phyloP scores from a whole-genome alignment of 1,140 invertebrate genomes.

The Aphelinus certus region DNA sequence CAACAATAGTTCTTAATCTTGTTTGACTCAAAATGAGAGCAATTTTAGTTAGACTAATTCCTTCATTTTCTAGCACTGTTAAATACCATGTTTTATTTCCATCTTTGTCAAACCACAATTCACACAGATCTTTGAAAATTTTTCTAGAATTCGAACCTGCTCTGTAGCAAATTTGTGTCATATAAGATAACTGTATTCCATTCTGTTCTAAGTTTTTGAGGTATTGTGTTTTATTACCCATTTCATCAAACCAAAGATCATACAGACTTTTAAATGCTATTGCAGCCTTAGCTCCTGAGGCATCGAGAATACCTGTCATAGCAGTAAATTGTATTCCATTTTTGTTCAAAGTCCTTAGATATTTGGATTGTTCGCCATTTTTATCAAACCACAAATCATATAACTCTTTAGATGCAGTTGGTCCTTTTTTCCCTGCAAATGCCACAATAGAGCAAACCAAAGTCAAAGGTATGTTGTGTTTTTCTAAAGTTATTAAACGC shows the following conservation, averaged over 20 bases:
- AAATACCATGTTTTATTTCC: slow-evolving; percentile 12
- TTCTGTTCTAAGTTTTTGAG: slow-evolving; percentile 43
- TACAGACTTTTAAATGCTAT: slow-evolving; percentile 41
- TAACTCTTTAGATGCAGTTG: slow-evolving; percentile 26
- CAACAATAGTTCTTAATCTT: slow-evolving; percentile 37
- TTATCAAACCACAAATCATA: slow-evolving; percentile 42
- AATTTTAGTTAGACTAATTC: neutral
- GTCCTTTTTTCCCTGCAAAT: slow-evolving; percentile 41
- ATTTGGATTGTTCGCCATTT: slow-evolving; percentile 44
- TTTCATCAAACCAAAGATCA: slow-evolving; percentile 45
- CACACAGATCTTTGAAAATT: slow-evolving; percentile 14
- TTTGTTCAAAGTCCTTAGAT: slow-evolving; percentile 43
- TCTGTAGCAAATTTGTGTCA: slow-evolving; percentile 44
- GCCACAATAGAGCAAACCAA: neutral
- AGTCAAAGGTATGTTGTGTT: slow-evolving; percentile 16
- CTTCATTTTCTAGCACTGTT: neutral
- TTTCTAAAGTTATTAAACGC: slow-evolving; percentile 10
- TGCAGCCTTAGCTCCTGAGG: slow-evolving; percentile 40
- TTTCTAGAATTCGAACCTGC: neutral
- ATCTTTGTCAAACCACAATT: slow-evolving; percentile 15
- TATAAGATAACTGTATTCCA: slow-evolving; percentile 39
- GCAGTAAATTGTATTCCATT: slow-evolving; percentile 24
- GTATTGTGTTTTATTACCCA: slow-evolving; percentile 45
- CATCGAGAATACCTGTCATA: neutral
- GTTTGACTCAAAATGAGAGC: slow-evolving; percentile 29